Evolutionary conservation across 2,113 vertebrate genomes (phyloP), one percentile per base, ranked within the genome.

Genomic region (Nerophis ophidion): DNA sequence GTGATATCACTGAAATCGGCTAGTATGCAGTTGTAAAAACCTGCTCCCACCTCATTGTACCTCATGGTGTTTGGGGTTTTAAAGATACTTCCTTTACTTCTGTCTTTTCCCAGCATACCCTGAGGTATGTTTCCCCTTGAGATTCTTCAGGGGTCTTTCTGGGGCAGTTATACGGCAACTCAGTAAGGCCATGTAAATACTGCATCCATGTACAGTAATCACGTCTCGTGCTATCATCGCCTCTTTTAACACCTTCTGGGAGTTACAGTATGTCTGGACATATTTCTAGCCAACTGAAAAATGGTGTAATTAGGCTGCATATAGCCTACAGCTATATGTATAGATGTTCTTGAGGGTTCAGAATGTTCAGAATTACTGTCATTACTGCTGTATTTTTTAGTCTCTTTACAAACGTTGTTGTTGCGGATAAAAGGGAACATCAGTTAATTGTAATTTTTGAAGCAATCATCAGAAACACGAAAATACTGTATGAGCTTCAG

Each of bases 281-380:
- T 54, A 54, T 72, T 66, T 75, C 47, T 19, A 7, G 44, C 72
- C 64, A 57, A 14, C 55, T 66, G 13, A 63, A 64, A 61, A 65
- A 70, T 63, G 66, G 57, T 34, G 45, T 77, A 82, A 78, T 81
- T 63, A 65, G 71, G 57, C 56, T 35, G 45, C 46, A 48, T 64
- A 65, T 40, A 26, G 44, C 7, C 11, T 34, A 6, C 48, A 36
- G 8, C 11, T 57, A 14, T 0, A 8, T 48, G 12, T 48, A 51
- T 60, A 51, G 42, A 57, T 75, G 56, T 61, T 65, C 59, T 19
- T 34, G 11, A 34, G 40, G 60, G 26, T 74, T 45, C 52, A 65
- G 60, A 5, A 4, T 0, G 6, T 38, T 38, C 70, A 65, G 57
- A 74, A 71, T 60, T 38, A 66, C n/a, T 48, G 3, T 53, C 33